These are phyloP conservation scores for Mus spicilegus DNA, from an alignment of 2,113 vertebrate genomes.

Conservation along the genomic window DNA sequence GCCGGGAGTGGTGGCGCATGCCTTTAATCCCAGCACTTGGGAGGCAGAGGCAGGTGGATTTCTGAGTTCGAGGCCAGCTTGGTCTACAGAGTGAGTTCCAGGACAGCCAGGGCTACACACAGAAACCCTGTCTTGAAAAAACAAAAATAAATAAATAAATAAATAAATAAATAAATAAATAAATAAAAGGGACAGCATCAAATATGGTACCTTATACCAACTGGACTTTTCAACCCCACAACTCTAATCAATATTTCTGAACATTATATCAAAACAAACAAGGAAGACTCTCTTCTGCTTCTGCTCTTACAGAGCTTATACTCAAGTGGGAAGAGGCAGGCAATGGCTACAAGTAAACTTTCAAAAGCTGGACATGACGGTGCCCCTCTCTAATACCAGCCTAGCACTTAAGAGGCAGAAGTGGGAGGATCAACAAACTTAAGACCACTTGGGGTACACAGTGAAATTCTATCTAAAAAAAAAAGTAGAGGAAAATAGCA, in stretches of 20 bases:
- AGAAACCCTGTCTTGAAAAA: no score
- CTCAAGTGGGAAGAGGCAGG: neutral
- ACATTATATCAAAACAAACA: neutral
- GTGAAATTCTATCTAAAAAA: neutral
- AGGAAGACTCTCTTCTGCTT: neutral
- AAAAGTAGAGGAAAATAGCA: neutral
- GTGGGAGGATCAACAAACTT: neutral
- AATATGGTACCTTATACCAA: neutral
- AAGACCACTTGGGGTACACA: neutral
- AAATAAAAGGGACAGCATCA: neutral
- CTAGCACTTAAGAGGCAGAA: neutral
- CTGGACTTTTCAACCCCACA: neutral
- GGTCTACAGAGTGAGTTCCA: no score
- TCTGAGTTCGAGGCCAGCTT: no score
- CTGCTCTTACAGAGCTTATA: neutral
- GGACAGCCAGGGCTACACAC: no score
- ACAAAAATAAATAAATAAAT: no score
- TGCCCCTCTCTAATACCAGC: neutral
- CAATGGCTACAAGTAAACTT: neutral
- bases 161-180: no score
- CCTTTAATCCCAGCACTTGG: no score
- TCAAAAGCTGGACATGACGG: neutral
- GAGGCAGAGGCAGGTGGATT: no score
- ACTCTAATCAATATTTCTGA: neutral
- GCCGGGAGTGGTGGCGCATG: no score